Base-by-base conservation (phyloP, 2,797 vertebrate species). In the Paramormyrops hopkinsi region DNA sequence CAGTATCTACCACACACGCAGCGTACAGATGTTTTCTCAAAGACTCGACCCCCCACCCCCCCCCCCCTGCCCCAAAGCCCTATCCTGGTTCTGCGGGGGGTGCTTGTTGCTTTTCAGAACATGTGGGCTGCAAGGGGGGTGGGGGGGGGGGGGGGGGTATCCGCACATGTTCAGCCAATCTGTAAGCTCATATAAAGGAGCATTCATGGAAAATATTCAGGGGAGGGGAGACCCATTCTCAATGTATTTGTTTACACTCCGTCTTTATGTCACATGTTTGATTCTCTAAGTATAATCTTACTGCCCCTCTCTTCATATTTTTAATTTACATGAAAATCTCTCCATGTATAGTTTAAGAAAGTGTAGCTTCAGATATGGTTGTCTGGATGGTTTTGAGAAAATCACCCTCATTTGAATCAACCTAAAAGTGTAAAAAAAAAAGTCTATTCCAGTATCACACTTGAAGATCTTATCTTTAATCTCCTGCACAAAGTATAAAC, bases 21-120 rank as follows among this genome's bases (percentile, higher is more conserved):
- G 92, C 92, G 91, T 92, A 92, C 92, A 93, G 92, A 92, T 94
- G 93, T 93, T 93, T 91, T 88, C 90, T 88, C 59, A 89, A 17
- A 88, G 87, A 91, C 89, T 89, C 88, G 53, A 56, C 86, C 92
- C n/a, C 54, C 90, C 79, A 84, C 19, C 5, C 29, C 54, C 54
- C 19, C 7, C 8, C 76, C 92, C 65, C 91, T 86, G 89, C 86
- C 0, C 3, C 56, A 46, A 89, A 92, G 41, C 90, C 11, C 84
- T 46, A 51, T 85, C 46, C 85, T 84, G 82, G 7, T 83, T 87
- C 84, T 88, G 73, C 41, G n/a, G 37, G 46, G 44, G 29, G 22
- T 83, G 48, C 46, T 51, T 8, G 53, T 46, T 89, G 6, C 73
- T 33, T 6, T 56, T 89, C 88, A 50, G 85, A 19, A 82, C 62